Conservation (phyloP, 2,113 vertebrate genomes). For the Aramus guarauna region DNA sequence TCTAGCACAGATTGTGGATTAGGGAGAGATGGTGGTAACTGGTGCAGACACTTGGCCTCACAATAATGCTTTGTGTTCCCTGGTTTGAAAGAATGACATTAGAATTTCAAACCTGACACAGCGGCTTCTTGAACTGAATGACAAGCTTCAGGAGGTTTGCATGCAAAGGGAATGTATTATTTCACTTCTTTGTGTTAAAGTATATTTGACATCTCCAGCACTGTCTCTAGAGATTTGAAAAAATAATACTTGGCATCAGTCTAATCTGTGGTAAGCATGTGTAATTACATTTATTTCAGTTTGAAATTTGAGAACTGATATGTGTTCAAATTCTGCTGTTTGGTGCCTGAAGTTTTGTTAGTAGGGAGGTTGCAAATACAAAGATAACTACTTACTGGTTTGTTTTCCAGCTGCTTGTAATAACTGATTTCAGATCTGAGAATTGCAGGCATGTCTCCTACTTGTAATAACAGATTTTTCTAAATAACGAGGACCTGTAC, state of each 20-base stretch:
- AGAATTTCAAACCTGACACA: conserved; percentile 4
- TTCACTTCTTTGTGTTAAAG: neutral
- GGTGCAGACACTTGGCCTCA: neutral
- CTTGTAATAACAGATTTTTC: neutral
- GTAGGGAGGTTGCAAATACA: neutral
- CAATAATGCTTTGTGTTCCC: conserved; percentile 9
- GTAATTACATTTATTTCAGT: neutral
- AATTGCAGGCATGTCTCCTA: neutral
- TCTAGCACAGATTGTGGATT: neutral
- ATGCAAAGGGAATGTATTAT: neutral
- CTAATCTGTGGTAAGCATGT: neutral
- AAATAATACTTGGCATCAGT: neutral
- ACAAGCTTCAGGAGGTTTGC: neutral
- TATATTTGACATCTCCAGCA: neutral
- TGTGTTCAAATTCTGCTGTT: neutral
- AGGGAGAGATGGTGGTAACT: neutral
- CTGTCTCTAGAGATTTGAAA: neutral
- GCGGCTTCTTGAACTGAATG: neutral
- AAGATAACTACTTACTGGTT: neutral
- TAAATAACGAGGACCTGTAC: neutral
- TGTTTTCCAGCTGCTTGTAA: neutral
- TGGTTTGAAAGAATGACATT: neutral
- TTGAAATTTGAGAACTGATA: neutral
- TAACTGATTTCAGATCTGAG: neutral
- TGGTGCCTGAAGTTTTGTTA: neutral